Evolutionary conservation across 2,888 invertebrate species (phyloP), one percentile per base, ranked within the genome.

Genomic region (Cremastinae sp.): DNA sequence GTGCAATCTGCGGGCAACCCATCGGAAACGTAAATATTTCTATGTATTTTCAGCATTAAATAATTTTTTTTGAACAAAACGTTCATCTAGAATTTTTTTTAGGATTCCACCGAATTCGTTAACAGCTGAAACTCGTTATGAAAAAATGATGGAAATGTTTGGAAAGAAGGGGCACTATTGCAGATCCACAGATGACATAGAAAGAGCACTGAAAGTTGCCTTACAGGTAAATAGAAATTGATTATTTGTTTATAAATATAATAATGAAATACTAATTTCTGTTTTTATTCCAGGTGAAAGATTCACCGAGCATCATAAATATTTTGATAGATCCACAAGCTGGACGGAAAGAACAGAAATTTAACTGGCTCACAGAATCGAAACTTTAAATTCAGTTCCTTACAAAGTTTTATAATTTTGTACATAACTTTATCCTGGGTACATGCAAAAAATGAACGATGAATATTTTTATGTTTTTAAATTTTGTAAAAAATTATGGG

Each of bases 311-410:
- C 77, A 93, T 98, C 80, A 96, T 98, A 81, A 98, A 98, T 88
- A 94, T 98, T 20, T 93, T 96, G 84, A 98, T 98, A 68, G 94
- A 93, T 88, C 96, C 98, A 2, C 93, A 94, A 78, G 96, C 98
- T 10, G 96, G 95, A 87, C 93, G 98, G 79, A 98, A 98, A 90
- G 94, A 95, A 43, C 98, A 98, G 91, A 93, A 95, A 14, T 97
- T 97, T 89, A 94, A 93, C 87, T 98, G 98, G 98, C 91, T 98
- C 3, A 97, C 98, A 0, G 96, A 97, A 90, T 97, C 97, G 4
- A 98, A 98, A 90, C 91, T 97, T 83, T 96, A 92, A 93, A 84
- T 14, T 8, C 70, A 66, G 39, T 14, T 7, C 22, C 20, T 41
- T 7, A 12, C 9, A 35, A 5, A 51, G 49, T 64, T 47, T 58